These are phyloP conservation scores for Alosa alosa DNA, from an alignment of 2,113 vertebrate genomes.

Conservation along the genomic window DNA sequence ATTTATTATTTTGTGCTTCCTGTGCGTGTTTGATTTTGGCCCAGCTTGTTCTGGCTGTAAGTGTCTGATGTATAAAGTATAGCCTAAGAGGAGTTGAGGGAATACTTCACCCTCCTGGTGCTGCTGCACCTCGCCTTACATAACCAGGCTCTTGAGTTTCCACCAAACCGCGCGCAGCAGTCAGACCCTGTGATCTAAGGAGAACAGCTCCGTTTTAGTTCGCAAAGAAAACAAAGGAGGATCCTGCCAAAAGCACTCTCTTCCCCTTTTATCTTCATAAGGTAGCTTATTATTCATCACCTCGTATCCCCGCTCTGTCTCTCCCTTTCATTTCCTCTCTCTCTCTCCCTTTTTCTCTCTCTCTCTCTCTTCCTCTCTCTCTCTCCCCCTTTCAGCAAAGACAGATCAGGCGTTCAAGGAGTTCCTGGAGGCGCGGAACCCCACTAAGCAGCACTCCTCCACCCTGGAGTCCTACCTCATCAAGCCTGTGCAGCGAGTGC, in stretches of 20 bases:
- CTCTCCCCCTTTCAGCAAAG: slow-evolving; percentile 71
- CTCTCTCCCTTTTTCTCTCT: background rate
- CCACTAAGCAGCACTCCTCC: slow-evolving; percentile 91
- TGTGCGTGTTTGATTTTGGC: background rate
- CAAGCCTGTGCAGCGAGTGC: slow-evolving; percentile 93
- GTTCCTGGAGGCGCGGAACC: slow-evolving; percentile 88
- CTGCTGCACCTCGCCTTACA: background rate
- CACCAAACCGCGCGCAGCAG: background rate
- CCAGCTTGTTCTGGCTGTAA: background rate
- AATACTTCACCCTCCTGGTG: background rate
- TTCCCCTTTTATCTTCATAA: background rate
- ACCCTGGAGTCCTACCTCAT: slow-evolving; percentile 95
- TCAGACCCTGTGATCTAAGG: background rate
- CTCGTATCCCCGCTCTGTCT: background rate
- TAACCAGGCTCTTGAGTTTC: background rate
- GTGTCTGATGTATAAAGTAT: slow-evolving; percentile 6
- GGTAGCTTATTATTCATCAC: background rate
- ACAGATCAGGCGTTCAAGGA: slow-evolving; percentile 87
- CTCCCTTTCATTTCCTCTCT: background rate
- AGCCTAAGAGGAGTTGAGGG: background rate
- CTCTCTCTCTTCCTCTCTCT: background rate
- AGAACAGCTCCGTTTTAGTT: background rate
- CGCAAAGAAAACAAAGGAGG: slow-evolving; percentile 1
- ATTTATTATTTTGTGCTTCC: background rate
- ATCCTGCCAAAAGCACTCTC: background rate